phyloP scores from a whole-genome alignment of 2,888 invertebrate species.

The Volucella bombylans region DNA sequence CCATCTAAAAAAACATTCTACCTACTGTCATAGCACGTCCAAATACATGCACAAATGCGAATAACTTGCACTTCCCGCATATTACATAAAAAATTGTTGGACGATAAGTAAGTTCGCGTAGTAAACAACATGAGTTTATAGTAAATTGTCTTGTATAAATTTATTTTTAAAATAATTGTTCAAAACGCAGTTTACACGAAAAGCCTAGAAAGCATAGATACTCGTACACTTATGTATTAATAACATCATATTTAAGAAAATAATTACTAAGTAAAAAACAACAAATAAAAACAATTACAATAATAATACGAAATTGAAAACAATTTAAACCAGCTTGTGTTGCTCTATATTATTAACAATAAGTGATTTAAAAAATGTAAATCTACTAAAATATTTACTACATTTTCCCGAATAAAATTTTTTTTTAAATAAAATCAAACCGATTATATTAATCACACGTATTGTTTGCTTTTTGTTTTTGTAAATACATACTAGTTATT shows the following conservation, averaged over 20 bases:
- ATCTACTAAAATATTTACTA: conserved; percentile 32
- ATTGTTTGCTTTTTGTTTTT: conserved; percentile 14
- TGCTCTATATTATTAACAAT: conserved; percentile 58
- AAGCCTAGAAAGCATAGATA: conserved; percentile 66
- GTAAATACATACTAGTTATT: conserved; percentile 19
- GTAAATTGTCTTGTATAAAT: conserved; percentile 59
- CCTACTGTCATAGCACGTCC: no score
- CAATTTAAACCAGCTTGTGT: conserved; percentile 54
- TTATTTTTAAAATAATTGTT: conserved; percentile 62
- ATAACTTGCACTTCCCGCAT: no score
- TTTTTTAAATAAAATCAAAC: conserved; percentile 28
- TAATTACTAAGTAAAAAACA: conserved; percentile 1
- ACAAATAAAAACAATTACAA: neutral
- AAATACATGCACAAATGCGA: no score
- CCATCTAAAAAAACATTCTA: no score
- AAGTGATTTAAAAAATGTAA: conserved; percentile 53
- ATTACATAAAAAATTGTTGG: no score
- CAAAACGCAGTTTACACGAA: conserved; percentile 68
- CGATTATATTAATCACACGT: conserved; percentile 15
- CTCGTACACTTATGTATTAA: conserved; percentile 7
- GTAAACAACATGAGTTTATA: no score
- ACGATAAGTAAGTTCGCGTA: no score
- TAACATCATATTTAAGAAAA: neutral
- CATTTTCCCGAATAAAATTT: neutral
- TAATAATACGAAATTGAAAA: conserved; percentile 3